These are phyloP conservation scores for Microcebus griseorufus DNA, from an alignment of 2,113 vertebrate genomes.

Conservation along the genomic window DNA sequence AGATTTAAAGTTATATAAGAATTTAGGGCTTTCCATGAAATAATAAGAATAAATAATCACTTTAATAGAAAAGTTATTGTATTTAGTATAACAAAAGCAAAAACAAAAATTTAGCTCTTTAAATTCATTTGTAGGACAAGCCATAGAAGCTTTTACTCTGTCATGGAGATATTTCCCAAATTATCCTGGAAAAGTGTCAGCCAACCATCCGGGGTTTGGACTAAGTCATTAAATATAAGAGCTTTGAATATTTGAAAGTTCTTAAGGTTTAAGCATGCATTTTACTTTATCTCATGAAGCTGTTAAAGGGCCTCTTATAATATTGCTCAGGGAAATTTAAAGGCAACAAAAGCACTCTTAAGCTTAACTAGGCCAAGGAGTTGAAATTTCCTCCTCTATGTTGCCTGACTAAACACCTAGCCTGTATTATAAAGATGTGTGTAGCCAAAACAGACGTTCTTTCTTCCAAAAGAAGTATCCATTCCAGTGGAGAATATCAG, in stretches of 20 bases:
- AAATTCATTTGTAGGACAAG: slow-evolving; percentile 19
- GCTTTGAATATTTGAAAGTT: background rate
- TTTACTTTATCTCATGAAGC: slow-evolving; percentile 19
- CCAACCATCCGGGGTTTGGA: background rate
- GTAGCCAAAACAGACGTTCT: background rate
- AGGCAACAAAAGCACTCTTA: background rate
- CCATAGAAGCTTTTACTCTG: background rate
- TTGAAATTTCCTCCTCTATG: background rate
- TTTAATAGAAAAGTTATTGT: slow-evolving; percentile 38
- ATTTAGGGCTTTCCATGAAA: background rate
- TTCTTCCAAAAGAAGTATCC: background rate
- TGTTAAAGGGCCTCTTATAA: background rate
- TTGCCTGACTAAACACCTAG: background rate
- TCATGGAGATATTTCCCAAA: background rate
- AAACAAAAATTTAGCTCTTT: slow-evolving; percentile 1
- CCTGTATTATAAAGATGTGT: background rate
- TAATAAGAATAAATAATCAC: background rate
- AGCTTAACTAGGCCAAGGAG: background rate
- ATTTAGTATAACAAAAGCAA: background rate
- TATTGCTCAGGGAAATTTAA: slow-evolving; percentile 18
- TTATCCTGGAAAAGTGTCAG: background rate
- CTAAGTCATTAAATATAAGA: background rate
- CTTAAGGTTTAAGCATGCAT: background rate
- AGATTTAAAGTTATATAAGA: background rate
- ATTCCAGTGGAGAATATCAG: background rate